These are phyloP conservation scores for Mylabris phalerata DNA, from an alignment of 1,140 invertebrate genomes.

Conservation along the genomic window DNA sequence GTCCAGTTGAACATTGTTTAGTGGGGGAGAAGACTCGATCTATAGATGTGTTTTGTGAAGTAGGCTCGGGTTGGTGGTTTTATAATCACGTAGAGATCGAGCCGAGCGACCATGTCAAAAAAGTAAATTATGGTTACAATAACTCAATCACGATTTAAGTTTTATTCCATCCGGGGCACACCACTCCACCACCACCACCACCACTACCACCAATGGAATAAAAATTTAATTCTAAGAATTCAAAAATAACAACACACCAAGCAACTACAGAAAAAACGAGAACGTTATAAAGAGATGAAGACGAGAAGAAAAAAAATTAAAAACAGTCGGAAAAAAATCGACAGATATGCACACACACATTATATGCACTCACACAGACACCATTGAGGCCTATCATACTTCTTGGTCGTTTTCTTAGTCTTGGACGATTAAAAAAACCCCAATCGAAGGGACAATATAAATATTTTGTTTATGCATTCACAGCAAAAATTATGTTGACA, in stretches of 20 bases:
- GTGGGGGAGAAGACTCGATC: too few relatives aligned
- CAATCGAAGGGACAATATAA: conserved; percentile 43
- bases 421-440: conserved; percentile 25
- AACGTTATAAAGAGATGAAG: too few relatives aligned
- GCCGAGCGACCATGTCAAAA: conserved; percentile 21
- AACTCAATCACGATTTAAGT: conserved; percentile 42
- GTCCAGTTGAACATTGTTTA: too few relatives aligned
- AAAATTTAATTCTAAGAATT: conserved; percentile 40
- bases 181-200: too few relatives aligned
- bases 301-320: too few relatives aligned
- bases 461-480: conserved; percentile 43
- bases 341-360: neutral
- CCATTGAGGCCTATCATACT: neutral
- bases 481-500: conserved; percentile 43
- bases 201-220: conserved; percentile 14
- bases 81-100: too few relatives aligned
- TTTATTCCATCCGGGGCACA: conserved; percentile 20
- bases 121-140: conserved; percentile 40
- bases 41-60: too few relatives aligned
- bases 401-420: too few relatives aligned
- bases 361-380: neutral
- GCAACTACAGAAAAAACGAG: conserved; percentile 4
- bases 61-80: too few relatives aligned
- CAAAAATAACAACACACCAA: neutral
- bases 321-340: neutral